A percentile compares a stretch with the other conserved stretches of the same genome.
These are phyloP conservation scores for Drosophila setifemur DNA, from an alignment of 1,140 invertebrate genomes.

Conservation along the genomic window DNA sequence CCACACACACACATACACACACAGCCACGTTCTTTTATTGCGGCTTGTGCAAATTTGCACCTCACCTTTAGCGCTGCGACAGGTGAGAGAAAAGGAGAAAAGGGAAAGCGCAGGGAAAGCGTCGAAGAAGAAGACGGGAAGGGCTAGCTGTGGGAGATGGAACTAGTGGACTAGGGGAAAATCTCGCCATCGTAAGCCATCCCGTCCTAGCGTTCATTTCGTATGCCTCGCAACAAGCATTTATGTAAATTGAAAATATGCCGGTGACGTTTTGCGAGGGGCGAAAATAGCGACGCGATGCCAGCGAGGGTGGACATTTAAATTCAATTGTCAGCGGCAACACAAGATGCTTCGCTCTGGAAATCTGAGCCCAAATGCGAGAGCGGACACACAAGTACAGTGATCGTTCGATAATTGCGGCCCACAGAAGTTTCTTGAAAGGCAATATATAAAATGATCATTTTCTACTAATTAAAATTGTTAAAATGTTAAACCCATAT, in stretches of 20 bases:
- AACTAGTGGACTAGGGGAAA: not conserved
- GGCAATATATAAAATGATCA: too few species aligned
- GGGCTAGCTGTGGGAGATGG: not conserved
- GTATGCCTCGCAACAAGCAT: slow-evolving; percentile 75
- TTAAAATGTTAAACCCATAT: too few species aligned
- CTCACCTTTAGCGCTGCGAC: slow-evolving; percentile 42
- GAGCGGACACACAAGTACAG: slow-evolving; percentile 1
- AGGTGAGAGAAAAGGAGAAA: slow-evolving; percentile 38
- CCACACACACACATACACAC: too few species aligned
- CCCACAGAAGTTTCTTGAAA: not conserved
- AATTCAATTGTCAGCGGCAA: slow-evolving; percentile 71
- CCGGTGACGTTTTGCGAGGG: slow-evolving; percentile 40
- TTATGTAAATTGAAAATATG: slow-evolving; percentile 81
- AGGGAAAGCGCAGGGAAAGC: not conserved
- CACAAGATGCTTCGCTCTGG: slow-evolving; percentile 25
- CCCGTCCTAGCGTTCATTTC: slow-evolving; percentile 47
- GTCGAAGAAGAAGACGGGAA: too few species aligned
- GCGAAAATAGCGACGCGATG: slow-evolving; percentile 6
- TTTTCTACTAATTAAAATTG: too few species aligned
- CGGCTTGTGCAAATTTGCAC: slow-evolving; percentile 55
- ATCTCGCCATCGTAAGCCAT: slow-evolving; percentile 6
- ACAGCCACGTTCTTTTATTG: slow-evolving; percentile 21
- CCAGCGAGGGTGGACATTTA: slow-evolving; percentile 58
- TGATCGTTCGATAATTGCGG: not conserved
- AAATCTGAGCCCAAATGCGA: slow-evolving; percentile 36